These are phyloP conservation scores for Maniola hyperantus DNA, from an alignment of 2,888 invertebrate genomes.

Conservation along the genomic window DNA sequence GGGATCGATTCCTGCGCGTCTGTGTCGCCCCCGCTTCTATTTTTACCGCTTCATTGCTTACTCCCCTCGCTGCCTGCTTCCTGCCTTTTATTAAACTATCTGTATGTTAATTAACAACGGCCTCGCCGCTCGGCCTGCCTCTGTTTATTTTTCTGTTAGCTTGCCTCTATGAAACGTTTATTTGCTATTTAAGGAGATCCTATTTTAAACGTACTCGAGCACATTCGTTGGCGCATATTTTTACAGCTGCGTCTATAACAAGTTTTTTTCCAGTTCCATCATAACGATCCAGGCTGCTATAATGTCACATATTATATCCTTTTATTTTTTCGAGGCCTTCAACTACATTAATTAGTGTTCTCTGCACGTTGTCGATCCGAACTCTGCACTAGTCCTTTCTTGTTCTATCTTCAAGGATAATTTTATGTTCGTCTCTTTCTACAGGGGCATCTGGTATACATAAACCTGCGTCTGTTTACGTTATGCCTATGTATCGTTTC, in stretches of 20 bases:
- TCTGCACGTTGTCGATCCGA: constrained; percentile 71
- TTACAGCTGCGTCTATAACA: constrained; percentile 49
- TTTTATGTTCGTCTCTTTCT: constrained; percentile 70
- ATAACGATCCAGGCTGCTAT: constrained; percentile 43
- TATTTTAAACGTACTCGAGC: constrained; percentile 40
- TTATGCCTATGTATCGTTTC: constrained; percentile 57
- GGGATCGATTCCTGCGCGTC: constrained; percentile 74
- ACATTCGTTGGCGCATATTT: constrained; percentile 38
- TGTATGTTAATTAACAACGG: constrained; percentile 82
- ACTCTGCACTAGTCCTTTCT: constrained; percentile 60
- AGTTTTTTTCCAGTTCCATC: constrained; percentile 43
- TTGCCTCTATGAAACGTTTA: constrained; percentile 59
- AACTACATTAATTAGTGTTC: constrained; percentile 76
- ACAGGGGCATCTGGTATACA: constrained; percentile 80
- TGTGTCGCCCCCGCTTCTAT: constrained; percentile 76
- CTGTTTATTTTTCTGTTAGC: constrained; percentile 77
- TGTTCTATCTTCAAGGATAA: constrained; percentile 58
- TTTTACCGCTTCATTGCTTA: constrained; percentile 82
- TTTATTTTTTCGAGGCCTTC: constrained; percentile 73
- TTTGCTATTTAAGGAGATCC: constrained; percentile 60
- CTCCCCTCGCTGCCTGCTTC: constrained; percentile 79
- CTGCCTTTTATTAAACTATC: constrained; percentile 82
- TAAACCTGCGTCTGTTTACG: constrained; percentile 79
- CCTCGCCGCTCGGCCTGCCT: constrained; percentile 62
- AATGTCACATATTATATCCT: constrained; percentile 56